Conservation (phyloP, 2,797 vertebrate species). For the Margarornis squamiger region DNA sequence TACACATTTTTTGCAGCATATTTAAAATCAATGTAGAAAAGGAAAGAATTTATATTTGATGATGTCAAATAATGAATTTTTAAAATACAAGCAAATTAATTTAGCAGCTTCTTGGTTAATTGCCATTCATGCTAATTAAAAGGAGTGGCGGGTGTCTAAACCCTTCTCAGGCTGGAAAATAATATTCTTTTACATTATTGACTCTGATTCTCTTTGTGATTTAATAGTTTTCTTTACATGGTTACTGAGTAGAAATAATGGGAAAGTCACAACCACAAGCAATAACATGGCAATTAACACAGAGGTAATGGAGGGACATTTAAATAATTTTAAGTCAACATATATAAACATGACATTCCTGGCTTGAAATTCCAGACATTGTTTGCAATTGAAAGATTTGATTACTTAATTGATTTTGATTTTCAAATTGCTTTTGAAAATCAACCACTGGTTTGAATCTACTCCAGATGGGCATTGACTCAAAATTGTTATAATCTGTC, state of each 20-base stretch:
- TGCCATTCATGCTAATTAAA: neutral
- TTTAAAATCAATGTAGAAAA: neutral
- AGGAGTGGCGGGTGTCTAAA: neutral
- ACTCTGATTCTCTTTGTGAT: neutral
- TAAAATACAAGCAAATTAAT: neutral
- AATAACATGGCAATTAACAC: constrained; percentile 4
- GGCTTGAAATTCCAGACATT: constrained; percentile 5
- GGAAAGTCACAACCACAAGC: neutral
- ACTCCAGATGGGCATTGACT: constrained; percentile 41
- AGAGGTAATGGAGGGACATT: neutral
- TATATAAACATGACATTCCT: neutral
- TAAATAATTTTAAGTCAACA: constrained; percentile 13
- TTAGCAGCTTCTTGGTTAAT: neutral
- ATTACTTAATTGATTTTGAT: constrained; percentile 34
- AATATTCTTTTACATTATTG: neutral
- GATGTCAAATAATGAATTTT: neutral
- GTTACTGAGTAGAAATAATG: neutral
- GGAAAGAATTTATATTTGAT: neutral
- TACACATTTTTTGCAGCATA: neutral
- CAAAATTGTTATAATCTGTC: constrained; percentile 34
- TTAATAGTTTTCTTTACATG: neutral
- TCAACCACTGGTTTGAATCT: constrained; percentile 39
- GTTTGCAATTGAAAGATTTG: constrained; percentile 21
- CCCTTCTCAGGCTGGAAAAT: neutral
- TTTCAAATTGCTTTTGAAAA: constrained; percentile 42